These are phyloP conservation scores for Zele albiditarsus DNA, from an alignment of 2,888 invertebrate genomes.

Conservation along the genomic window DNA sequence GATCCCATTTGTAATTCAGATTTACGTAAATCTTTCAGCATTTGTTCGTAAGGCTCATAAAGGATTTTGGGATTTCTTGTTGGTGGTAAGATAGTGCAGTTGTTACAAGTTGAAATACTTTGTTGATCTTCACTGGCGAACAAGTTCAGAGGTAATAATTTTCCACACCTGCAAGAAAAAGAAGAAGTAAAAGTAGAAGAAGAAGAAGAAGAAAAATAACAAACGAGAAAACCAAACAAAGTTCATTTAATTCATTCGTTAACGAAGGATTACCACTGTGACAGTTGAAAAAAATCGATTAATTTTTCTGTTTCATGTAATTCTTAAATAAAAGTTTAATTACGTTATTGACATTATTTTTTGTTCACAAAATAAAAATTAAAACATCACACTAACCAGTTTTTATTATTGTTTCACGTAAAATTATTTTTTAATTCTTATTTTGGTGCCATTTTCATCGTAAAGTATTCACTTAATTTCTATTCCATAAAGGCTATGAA, in stretches of 20 bases:
- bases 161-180: slow-evolving; percentile 47
- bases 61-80: slow-evolving; percentile 52
- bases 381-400: no score
- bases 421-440: no score
- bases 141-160: slow-evolving; percentile 42
- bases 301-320: no score
- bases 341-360: no score
- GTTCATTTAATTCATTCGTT: not conserved
- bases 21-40: slow-evolving; percentile 83
- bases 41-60: slow-evolving; percentile 79
- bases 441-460: no score
- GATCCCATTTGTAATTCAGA: slow-evolving; percentile 66
- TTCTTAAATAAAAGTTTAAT: no score
- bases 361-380: no score
- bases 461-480: no score
- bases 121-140: slow-evolving; percentile 38
- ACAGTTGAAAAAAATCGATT: no score
- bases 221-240: not conserved
- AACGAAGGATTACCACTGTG: not conserved
- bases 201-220: not conserved
- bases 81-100: slow-evolving; percentile 46
- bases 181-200: not conserved
- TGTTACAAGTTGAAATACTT: slow-evolving; percentile 46
- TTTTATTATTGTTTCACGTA: no score
- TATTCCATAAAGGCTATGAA: no score